Base-by-base conservation (phyloP, 2,797 vertebrate genomes). In the Craterocephalus amniculus region DNA sequence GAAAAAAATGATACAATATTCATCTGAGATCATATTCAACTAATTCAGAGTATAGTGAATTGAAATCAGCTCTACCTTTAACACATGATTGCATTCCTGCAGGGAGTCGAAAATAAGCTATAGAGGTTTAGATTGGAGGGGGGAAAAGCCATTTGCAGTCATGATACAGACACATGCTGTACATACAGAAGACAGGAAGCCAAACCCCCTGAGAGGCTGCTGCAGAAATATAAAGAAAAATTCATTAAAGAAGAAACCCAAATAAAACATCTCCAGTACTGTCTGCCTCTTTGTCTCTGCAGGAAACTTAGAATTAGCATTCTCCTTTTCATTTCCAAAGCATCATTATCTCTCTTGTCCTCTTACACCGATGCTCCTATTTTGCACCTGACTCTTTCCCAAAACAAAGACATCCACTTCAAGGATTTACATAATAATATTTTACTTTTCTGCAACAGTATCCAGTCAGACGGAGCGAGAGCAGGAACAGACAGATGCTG, bases 381-480 rank as follows among this genome's bases (percentile, higher is more conserved):
- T 60, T 18, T n/a, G 24, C 49, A 35, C 26, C 52, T 27, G 60
- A 22, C 36, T 27, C 20, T 24, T 58, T 26, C 31, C n/a, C 43
- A 80, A 82, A 84, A 74, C 70, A 87, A 88, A 77, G 65, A 81
- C 63, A 26, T 69, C 60, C 35, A 71, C 59, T 49, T 68, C 67
- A 72, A 48, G 66, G 76, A 87, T 88, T 87, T 81, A 74, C 76
- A 87, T 87, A 83, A 80, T 70, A 63, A 72, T 58, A 54, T 57
- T 67, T 68, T 64, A 56, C 60, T 70, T 66, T 70, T 9, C 27
- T 67, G 70, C 35, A 20, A 10, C 1, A 24, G 43, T 49, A 56
- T 73, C 49, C 59, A 66, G 34, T 63, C 63, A 72, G 76, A 66
- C 27, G 64, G 67, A 63, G 56, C 13, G 7, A 32, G 63, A 62